Conservation (phyloP, 2,888 invertebrate genomes). For the Andrena minutula region DNA sequence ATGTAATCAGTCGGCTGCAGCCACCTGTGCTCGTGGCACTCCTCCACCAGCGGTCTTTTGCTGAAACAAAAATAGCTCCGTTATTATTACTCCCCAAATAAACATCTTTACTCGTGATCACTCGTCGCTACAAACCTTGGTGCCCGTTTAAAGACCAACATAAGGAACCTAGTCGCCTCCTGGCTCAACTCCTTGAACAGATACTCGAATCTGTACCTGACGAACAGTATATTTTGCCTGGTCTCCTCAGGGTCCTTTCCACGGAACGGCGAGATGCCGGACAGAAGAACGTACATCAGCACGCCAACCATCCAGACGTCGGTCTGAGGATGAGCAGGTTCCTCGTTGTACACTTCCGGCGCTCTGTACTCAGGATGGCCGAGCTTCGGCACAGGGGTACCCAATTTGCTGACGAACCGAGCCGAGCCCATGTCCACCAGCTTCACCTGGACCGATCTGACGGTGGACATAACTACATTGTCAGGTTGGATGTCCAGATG, state of each 20-base stretch:
- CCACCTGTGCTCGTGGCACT: constrained; percentile 98
- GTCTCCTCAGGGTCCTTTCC: constrained; percentile 94
- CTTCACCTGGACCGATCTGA: constrained; percentile 94
- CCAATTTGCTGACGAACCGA: constrained; percentile 92
- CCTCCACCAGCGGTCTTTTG: constrained; percentile 97
- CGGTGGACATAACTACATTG: constrained; percentile 96
- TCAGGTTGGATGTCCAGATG: constrained; percentile 97
- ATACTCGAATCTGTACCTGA: constrained; percentile 96
- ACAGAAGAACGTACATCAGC: constrained; percentile 95
- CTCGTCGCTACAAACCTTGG: constrained; percentile 89
- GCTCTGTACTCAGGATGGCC: constrained; percentile 93
- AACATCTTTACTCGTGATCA: neutral
- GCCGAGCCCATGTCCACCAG: constrained; percentile 97
- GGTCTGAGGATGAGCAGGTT: constrained; percentile 94
- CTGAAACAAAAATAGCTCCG: constrained; percentile 85
- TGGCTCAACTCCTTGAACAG: constrained; percentile 97
- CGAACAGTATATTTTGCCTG: constrained; percentile 95
- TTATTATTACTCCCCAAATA: neutral
- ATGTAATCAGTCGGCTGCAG: constrained; percentile 96
- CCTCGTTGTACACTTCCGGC: constrained; percentile 95
- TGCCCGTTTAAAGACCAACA: constrained; percentile 97
- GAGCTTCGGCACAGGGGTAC: constrained; percentile 89
- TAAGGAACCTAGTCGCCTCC: constrained; percentile 96
- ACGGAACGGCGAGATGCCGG: constrained; percentile 96
- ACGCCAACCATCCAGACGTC: constrained; percentile 99